A percentile compares a stretch with the other conserved stretches of the same genome.
Evolutionary conservation across 2,888 invertebrate genomes (phyloP).

Genomic region (Litoditis marina): DNA sequence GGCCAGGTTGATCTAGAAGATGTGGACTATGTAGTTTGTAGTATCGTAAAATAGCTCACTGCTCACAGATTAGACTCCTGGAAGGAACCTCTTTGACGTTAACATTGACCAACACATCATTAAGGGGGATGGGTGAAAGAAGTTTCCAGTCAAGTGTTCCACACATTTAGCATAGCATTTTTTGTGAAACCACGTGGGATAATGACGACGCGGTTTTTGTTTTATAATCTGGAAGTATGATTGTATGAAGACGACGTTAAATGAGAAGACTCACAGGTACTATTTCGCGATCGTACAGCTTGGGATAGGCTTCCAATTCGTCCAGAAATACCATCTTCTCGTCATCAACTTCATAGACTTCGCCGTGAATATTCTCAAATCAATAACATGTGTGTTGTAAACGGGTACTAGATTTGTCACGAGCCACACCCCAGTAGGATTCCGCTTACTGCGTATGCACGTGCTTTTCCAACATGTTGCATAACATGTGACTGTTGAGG

Average conservation of each 20-base stretch:
- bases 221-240: background rate
- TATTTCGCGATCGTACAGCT: conserved; percentile 37
- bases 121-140: no score
- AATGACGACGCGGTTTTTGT: background rate
- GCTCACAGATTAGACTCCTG: no score
- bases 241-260: no score
- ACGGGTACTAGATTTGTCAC: background rate
- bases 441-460: no score
- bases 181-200: background rate
- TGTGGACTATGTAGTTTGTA: background rate
- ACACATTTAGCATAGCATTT: no score
- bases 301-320: conserved; percentile 54
- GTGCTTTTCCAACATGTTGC: no score
- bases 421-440: no score
- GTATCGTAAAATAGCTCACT: background rate
- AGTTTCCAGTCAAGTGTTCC: no score
- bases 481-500: no score
- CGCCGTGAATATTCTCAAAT: conserved; percentile 48
- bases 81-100: no score
- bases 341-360: conserved; percentile 49
- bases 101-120: no score
- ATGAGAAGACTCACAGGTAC: conserved; percentile 30
- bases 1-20: conserved; percentile 25
- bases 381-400: no score
- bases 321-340: conserved; percentile 45